These are phyloP conservation scores for Scaptomyza flava DNA, from an alignment of 2,888 invertebrate species.

Conservation along the genomic window DNA sequence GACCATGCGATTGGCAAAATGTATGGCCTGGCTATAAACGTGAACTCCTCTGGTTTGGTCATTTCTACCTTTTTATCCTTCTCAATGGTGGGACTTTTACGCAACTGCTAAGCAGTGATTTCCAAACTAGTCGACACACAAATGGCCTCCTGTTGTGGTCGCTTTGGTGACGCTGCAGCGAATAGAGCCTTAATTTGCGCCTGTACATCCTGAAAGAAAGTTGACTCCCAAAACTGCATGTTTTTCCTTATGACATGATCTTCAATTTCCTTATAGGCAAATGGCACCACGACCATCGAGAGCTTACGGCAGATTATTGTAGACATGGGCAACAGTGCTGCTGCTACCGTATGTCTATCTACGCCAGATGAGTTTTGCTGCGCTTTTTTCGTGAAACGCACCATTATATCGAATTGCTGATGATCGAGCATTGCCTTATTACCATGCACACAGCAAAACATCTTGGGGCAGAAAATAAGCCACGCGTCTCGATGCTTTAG, in stretches of 20 bases:
- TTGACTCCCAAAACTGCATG: conserved; percentile 98
- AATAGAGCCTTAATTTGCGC: conserved; percentile 96
- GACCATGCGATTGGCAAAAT: conserved; percentile 98
- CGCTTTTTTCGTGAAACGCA: conserved; percentile 97
- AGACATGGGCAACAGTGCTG: conserved; percentile 95
- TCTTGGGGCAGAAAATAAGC: conserved; percentile 92
- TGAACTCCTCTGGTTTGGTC: conserved; percentile 96
- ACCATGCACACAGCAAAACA: conserved; percentile 93
- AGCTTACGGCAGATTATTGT: conserved; percentile 97
- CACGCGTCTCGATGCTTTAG: conserved; percentile 95
- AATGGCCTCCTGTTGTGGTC: conserved; percentile 84
- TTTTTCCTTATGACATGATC: conserved; percentile 98
- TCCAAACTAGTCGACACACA: conserved; percentile 92
- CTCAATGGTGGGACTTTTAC: conserved; percentile 89
- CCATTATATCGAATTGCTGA: conserved; percentile 98
- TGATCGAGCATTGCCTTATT: conserved; percentile 97
- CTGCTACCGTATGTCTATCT: conserved; percentile 98
- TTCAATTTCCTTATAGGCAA: conserved; percentile 98
- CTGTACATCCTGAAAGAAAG: conserved; percentile 98
- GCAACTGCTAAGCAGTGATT: conserved; percentile 98
- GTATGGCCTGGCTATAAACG: conserved; percentile 98
- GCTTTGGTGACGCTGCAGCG: conserved; percentile 86
- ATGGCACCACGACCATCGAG: conserved; percentile 97
- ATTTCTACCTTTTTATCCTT: conserved; percentile 88
- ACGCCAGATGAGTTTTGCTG: conserved; percentile 96